Percentiles rank a stretch among this genome's conserved stretches.
Evolutionary conservation across 2,113 vertebrate species (phyloP).

Genomic region (Chunga burmeisteri): DNA sequence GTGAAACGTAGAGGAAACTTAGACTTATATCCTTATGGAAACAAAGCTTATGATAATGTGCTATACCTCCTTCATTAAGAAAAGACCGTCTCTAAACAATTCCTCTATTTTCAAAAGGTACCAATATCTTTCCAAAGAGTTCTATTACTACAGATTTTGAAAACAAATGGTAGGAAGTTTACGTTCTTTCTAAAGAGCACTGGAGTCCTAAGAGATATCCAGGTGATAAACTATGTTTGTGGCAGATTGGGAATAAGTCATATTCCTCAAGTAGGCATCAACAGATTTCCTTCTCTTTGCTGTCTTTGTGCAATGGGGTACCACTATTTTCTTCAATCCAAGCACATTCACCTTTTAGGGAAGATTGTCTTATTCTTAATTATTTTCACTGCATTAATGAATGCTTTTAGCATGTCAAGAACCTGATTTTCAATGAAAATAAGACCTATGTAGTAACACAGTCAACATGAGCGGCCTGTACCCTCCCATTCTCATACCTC

Average conservation of each 20-base stretch:
- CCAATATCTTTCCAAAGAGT: neutral
- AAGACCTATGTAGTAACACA: neutral
- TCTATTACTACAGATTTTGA: neutral
- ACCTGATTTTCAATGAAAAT: neutral
- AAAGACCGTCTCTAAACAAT: neutral
- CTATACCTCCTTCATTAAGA: neutral
- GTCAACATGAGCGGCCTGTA: fast-evolving
- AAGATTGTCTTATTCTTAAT: neutral
- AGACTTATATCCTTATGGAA: neutral
- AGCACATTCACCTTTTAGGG: neutral
- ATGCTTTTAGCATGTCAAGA: neutral
- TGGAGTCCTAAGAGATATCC: neutral
- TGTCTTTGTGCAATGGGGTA: neutral
- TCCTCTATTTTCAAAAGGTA: neutral
- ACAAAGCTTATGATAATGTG: neutral
- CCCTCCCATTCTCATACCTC: neutral
- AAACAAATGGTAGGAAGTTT: neutral
- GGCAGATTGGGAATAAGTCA: neutral
- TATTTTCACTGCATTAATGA: neutral
- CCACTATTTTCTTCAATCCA: neutral
- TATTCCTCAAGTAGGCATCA: neutral
- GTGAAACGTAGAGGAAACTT: neutral
- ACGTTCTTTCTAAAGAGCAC: neutral
- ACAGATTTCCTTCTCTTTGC: neutral
- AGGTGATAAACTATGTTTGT: neutral